Evolutionary conservation across 2,888 invertebrate genomes (phyloP), one percentile per base, ranked within the genome.

Genomic region (Dinocampus coccinellae): DNA sequence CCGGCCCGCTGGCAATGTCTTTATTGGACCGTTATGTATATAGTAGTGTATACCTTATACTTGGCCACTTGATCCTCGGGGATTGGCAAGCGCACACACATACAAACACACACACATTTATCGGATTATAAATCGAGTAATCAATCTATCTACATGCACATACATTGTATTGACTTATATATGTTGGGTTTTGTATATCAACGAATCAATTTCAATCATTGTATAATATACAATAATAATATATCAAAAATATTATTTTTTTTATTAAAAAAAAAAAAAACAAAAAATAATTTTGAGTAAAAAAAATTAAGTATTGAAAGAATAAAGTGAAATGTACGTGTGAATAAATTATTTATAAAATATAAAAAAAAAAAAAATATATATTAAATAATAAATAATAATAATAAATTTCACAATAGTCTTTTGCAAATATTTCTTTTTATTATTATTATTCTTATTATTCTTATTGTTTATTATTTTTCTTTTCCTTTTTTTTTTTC

Each of bases 1-100:
- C 71, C 71, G 26, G 70, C 36, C 64, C 58, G 58, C 39, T n/a
- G 53, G 66, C 66, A 72, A 72, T 67, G 63, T 72, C 71, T 72
- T 72, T 62, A 72, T 72, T 67, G 62, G 67, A 72, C 71, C 71
- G 71, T 72, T 72, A 72, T 71, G 52, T 47, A 47, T 13, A 11
- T 36, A 36, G 11, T 36, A 36, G 36, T 36, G 26, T 57, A 24
- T 62, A 39, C 34, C 26, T 39, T 57, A 61, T 66, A 68, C 57
- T 68, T 63, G 55, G 67, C 67, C 71, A 72, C 62, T 72, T 72
- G 71, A 72, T 72, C 67, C 47, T 55, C 24, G 47, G 39, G n/a
- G 67, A 72, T 72, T 63, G 62, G 39, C 39, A 67, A 33, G 55
- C 26, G n/a, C 57, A 55, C 63, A 60, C 60, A 42, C n/a, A n/a